Conservation (phyloP, 2,888 invertebrate genomes). For the Globia sparganii region DNA sequence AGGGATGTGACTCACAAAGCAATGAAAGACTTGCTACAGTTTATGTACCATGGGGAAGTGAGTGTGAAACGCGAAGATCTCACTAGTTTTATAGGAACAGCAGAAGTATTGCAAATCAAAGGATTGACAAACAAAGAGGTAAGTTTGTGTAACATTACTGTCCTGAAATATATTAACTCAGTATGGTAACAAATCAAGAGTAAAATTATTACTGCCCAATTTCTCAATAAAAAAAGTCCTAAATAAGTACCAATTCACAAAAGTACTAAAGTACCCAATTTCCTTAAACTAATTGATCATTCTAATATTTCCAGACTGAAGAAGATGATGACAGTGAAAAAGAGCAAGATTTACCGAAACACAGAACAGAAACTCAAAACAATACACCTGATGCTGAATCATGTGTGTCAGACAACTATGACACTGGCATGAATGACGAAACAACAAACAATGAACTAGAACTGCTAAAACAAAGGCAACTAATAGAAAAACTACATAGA, state of each 20-base stretch:
- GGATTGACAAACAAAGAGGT: conserved; percentile 92
- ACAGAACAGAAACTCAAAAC: conserved; percentile 76
- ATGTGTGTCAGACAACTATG: conserved; percentile 79
- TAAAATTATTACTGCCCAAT: background rate
- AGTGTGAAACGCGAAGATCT: conserved; percentile 94
- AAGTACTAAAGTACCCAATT: background rate
- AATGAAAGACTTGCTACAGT: conserved; percentile 93
- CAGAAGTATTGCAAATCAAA: conserved; percentile 93
- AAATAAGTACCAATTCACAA: background rate
- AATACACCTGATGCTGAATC: conserved; percentile 80
- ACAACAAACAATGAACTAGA: conserved; percentile 79
- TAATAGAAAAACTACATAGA: conserved; percentile 86
- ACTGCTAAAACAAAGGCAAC: conserved; percentile 83
- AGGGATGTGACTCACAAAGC: conserved; percentile 93
- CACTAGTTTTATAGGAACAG: conserved; percentile 93
- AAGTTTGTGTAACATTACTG: conserved; percentile 22
- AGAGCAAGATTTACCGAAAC: conserved; percentile 81
- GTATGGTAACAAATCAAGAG: background rate
- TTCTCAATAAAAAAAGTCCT: background rate
- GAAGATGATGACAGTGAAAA: conserved; percentile 83
- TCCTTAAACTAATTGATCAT: background rate
- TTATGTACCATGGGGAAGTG: conserved; percentile 94
- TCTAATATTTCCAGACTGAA: conserved; percentile 79
- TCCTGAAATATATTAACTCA: background rate
- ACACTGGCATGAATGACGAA: conserved; percentile 76